phyloP scores from a whole-genome alignment of 2,113 vertebrate species.

The Meles meles region DNA sequence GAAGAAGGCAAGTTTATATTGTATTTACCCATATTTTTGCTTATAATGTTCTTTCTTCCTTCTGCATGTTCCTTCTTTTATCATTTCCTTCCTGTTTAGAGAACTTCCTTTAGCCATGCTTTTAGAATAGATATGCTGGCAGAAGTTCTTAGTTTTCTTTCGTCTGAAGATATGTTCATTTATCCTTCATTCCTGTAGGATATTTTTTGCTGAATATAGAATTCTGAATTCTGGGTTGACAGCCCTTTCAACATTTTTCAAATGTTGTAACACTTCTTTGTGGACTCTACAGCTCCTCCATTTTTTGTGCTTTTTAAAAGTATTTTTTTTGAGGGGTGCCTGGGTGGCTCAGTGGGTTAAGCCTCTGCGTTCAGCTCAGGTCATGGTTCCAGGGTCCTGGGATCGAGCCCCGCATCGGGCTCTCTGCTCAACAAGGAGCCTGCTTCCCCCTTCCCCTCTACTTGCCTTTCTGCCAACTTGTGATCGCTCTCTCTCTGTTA shows the following conservation, averaged over 20 bases:
- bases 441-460: too few relatives aligned
- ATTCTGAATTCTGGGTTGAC: background rate
- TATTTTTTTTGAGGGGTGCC: background rate
- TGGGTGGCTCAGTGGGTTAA: too few relatives aligned
- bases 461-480: too few relatives aligned
- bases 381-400: too few relatives aligned
- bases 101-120: background rate
- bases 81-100: background rate
- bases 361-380: too few relatives aligned
- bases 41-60: background rate
- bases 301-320: background rate
- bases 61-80: background rate
- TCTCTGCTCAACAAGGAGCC: too few relatives aligned
- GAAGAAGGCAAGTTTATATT: background rate
- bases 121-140: background rate
- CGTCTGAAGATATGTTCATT: slow-evolving; percentile 10
- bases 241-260: background rate
- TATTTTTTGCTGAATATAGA: slow-evolving; percentile 13
- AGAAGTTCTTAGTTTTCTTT: background rate
- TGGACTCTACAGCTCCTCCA: background rate
- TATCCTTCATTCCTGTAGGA: background rate
- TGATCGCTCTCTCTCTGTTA: too few relatives aligned
- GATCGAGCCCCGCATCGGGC: too few relatives aligned
- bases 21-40: background rate
- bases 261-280: background rate